Evolutionary conservation across 2,888 invertebrate species (phyloP).

Genomic region (Podabrus alpinus): DNA sequence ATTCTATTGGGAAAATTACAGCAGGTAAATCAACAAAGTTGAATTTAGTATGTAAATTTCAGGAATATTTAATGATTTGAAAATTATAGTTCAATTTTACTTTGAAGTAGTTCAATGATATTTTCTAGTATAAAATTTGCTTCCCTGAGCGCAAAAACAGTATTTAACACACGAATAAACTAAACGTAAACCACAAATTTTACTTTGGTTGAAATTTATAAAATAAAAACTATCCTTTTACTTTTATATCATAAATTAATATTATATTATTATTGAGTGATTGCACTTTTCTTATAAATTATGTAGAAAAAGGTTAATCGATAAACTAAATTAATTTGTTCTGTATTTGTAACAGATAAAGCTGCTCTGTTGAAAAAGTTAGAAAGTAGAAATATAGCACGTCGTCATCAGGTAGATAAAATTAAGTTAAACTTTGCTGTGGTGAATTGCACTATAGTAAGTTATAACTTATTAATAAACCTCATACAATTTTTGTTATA

Average conservation of each 20-base stretch:
- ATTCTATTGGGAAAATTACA: neutral
- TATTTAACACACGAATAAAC: slow-evolving; percentile 9
- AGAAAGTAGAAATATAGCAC: neutral
- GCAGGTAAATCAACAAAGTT: neutral
- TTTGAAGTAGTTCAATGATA: slow-evolving; percentile 11
- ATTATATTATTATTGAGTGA: neutral
- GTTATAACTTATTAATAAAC: neutral
- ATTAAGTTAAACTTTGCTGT: neutral
- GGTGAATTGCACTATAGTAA: neutral
- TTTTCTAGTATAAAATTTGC: neutral
- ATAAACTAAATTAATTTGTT: neutral
- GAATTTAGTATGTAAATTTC: neutral
- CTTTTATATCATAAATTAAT: neutral
- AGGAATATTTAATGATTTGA: neutral
- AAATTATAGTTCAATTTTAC: neutral
- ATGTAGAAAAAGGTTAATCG: neutral
- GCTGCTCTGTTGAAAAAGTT: neutral
- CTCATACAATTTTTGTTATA: neutral
- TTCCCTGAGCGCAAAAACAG: slow-evolving; percentile 2
- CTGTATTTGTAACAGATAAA: neutral
- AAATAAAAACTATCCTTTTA: neutral
- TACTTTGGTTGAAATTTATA: neutral
- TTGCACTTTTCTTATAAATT: neutral
- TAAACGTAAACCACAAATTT: neutral
- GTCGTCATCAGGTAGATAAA: neutral